A percentile compares a stretch with the other conserved stretches of the same genome.
phyloP scores from a whole-genome alignment of 1,140 invertebrate species.

The Scylla paramamosain region DNA sequence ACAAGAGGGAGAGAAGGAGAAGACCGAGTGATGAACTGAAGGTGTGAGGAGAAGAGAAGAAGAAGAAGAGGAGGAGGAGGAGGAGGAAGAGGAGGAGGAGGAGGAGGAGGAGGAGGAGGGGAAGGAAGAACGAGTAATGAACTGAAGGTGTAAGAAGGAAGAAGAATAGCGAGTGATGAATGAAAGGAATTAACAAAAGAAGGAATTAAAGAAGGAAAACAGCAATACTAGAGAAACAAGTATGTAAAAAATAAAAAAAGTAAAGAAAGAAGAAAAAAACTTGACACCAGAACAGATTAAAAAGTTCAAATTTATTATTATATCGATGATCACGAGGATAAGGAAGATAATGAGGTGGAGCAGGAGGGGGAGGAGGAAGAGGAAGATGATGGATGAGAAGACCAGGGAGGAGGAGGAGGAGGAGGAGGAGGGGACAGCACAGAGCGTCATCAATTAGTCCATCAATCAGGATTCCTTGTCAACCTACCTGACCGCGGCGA shows the following conservation, averaged over 20 bases:
- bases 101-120: neutral
- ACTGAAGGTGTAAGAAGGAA: neutral
- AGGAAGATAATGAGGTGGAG: neutral
- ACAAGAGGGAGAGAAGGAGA: neutral
- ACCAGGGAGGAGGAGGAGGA: no score
- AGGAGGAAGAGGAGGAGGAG: no score
- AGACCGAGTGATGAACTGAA: neutral
- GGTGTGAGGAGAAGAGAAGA: neutral
- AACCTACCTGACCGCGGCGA: no score
- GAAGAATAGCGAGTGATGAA: neutral
- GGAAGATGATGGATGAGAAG: neutral
- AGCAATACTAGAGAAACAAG: neutral
- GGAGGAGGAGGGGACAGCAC: no score
- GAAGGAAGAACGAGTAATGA: neutral
- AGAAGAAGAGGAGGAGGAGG: neutral
- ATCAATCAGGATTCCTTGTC: no score
- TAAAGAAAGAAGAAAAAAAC: no score
- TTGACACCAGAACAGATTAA: no score
- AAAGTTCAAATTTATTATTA: no score
- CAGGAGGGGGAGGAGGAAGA: neutral
- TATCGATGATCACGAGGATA: no score
- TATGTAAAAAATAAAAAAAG: no score
- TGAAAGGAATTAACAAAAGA: neutral
- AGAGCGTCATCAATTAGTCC: no score
- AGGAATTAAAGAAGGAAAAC: neutral